Conservation (phyloP, 1,140 invertebrate genomes). For the Phortica variegata region DNA sequence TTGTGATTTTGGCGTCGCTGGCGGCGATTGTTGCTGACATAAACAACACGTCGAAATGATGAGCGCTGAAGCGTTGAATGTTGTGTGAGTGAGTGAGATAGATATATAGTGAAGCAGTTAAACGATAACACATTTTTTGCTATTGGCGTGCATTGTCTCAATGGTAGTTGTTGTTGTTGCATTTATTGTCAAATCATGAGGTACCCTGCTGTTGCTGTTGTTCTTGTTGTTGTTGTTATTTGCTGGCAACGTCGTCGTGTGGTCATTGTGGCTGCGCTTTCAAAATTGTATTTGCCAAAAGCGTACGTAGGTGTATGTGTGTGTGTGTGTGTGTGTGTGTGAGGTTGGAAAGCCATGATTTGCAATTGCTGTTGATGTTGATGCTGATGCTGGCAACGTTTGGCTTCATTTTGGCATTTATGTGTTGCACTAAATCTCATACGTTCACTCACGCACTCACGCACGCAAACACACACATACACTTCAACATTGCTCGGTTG, state of each 20-base stretch:
- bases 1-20: conserved; percentile 19
- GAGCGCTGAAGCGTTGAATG: conserved; percentile 5
- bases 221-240: not conserved
- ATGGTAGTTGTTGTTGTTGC: conserved; percentile 14
- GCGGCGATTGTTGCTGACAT: conserved; percentile 25
- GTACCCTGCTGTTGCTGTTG: conserved; percentile 28
- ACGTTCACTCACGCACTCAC: conserved; percentile 33
- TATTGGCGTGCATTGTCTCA: conserved; percentile 7
- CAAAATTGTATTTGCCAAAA: no score
- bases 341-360: conserved; percentile 42
- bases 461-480: not conserved
- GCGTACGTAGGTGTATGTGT: not conserved
- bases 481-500: not conserved
- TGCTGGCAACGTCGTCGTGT: no score
- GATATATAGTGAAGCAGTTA: no score
- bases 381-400: no score
- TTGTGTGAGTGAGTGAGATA: not conserved
- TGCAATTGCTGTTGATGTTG: conserved; percentile 27
- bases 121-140: no score
- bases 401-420: conserved; percentile 48
- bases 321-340: conserved; percentile 22
- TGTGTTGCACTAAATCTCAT: conserved; percentile 46
- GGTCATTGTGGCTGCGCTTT: no score
- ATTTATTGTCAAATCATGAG: conserved; percentile 51
- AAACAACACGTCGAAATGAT: conserved; percentile 18